These are phyloP conservation scores for Chiloscyllium plagiosum DNA, from an alignment of 2,113 vertebrate species.

Conservation along the genomic window DNA sequence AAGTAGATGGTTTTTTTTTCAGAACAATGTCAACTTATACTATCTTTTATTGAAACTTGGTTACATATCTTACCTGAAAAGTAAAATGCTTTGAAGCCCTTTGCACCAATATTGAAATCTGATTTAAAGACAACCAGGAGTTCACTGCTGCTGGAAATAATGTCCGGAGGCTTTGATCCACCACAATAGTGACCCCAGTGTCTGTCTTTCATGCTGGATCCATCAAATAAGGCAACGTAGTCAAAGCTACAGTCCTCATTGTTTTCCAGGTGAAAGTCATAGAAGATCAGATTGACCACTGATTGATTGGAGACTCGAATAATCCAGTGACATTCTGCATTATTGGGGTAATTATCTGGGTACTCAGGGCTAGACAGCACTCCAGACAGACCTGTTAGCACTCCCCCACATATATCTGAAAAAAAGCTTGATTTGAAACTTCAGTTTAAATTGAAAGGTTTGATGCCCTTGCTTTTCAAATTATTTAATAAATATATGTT, in stretches of 20 bases:
- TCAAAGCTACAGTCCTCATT: slow-evolving; percentile 81
- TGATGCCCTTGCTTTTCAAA: background rate
- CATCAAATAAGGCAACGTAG: slow-evolving; percentile 81
- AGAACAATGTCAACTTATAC: background rate
- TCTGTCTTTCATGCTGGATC: slow-evolving; percentile 55
- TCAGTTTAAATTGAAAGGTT: background rate
- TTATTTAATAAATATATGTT: background rate
- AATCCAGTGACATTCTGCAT: slow-evolving; percentile 80
- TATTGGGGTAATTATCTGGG: slow-evolving; percentile 85
- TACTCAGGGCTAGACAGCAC: slow-evolving; percentile 87
- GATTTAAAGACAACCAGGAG: slow-evolving; percentile 89
- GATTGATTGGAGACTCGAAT: slow-evolving; percentile 62
- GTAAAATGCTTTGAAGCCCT: slow-evolving; percentile 88
- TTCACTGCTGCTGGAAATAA: slow-evolving; percentile 65
- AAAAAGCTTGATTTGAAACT: slow-evolving; percentile 37
- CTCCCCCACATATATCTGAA: slow-evolving; percentile 83
- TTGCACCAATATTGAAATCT: slow-evolving; percentile 89
- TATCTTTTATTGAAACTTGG: background rate
- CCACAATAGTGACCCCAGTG: slow-evolving; percentile 76
- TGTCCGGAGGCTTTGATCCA: slow-evolving; percentile 60
- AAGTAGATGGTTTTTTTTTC: background rate
- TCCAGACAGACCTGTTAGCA: slow-evolving; percentile 81
- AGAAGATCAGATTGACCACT: slow-evolving; percentile 73
- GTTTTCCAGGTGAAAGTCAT: slow-evolving; percentile 89
- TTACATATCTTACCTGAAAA: slow-evolving; percentile 71